Base-by-base conservation (phyloP, 2,888 invertebrate species). In the Clepsis dumicolana region DNA sequence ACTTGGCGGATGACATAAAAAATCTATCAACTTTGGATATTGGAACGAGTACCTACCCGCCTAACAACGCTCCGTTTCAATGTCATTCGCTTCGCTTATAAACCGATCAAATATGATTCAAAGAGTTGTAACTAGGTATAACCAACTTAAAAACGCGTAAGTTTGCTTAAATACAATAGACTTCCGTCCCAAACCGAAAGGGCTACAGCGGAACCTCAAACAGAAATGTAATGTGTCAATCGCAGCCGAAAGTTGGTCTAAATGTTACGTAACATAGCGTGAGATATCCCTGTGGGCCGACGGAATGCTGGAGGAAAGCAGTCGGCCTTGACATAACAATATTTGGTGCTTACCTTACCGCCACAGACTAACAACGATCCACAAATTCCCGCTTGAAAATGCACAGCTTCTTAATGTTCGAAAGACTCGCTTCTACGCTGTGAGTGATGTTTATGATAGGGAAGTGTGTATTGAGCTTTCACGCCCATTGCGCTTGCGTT, bases 261-360 rank as follows among this genome's bases (percentile, higher is more conserved):
- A 83, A 85, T 85, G 87, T 92, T 91, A 90, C 89, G 84, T 88
- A 92, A 92, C 83, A 80, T 80, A 83, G 86, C 84, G 91, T 91
- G 91, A 93, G 91, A 90, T 91, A 91, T 89, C 90, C 90, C 90
- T 81, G 92, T 93, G 91, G 92, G 93, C 91, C 91, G 84, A 84
- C 83, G 91, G 92, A 93, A 93, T 93, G 92, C 81, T 79, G 89
- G 89, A 92, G 90, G 91, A 93, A 93, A 93, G 93, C 89, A 79
- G 91, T 74, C 86, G 93, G 86, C 93, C 93, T 93, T 93, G 93
- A 93, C 93, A 92, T 85, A 82, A 90, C 91, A 88, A 88, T 86
- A 89, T 90, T 90, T 87, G 89, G 89, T 90, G 85, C 81, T 82
- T 85, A 84, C 81, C 85, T 84, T 82, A 85, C 79, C 79, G 74